These are phyloP conservation scores for Dinoponera quadriceps DNA, from an alignment of 1,140 invertebrate genomes.

Conservation along the genomic window DNA sequence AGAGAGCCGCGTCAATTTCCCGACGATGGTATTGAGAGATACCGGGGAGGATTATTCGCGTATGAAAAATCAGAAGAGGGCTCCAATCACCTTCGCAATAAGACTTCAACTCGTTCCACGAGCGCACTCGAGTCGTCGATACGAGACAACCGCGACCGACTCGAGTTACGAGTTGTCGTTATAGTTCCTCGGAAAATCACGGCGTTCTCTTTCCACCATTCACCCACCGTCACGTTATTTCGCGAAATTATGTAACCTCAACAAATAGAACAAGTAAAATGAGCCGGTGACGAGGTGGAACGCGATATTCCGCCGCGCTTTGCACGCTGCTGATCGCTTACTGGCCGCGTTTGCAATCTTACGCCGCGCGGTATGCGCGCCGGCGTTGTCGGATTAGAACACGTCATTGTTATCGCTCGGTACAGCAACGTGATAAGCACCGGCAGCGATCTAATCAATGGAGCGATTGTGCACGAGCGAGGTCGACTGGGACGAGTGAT, in stretches of 20 bases:
- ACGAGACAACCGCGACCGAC: background rate
- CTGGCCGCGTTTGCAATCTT: background rate
- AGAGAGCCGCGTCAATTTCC: background rate
- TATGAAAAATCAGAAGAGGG: background rate
- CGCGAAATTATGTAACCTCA: constrained; percentile 5
- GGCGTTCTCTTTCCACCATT: constrained; percentile 1
- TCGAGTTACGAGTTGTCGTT: background rate
- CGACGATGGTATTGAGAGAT: background rate
- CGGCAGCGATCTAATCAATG: constrained; percentile 21
- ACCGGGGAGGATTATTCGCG: background rate
- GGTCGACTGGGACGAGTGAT: background rate
- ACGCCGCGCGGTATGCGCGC: background rate
- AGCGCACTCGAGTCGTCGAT: background rate
- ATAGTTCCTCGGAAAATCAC: constrained; percentile 1
- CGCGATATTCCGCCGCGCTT: background rate
- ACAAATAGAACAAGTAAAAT: constrained; percentile 33
- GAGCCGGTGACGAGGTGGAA: constrained; percentile 48
- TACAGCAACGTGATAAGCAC: background rate
- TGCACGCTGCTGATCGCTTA: background rate
- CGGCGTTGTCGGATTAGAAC: background rate
- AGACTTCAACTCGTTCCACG: background rate
- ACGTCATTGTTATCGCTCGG: background rate
- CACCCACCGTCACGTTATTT: background rate
- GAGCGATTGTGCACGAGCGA: constrained; percentile 1
- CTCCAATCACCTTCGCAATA: background rate